Conservation (phyloP, 2,113 vertebrate genomes). For the Calonectris borealis region DNA sequence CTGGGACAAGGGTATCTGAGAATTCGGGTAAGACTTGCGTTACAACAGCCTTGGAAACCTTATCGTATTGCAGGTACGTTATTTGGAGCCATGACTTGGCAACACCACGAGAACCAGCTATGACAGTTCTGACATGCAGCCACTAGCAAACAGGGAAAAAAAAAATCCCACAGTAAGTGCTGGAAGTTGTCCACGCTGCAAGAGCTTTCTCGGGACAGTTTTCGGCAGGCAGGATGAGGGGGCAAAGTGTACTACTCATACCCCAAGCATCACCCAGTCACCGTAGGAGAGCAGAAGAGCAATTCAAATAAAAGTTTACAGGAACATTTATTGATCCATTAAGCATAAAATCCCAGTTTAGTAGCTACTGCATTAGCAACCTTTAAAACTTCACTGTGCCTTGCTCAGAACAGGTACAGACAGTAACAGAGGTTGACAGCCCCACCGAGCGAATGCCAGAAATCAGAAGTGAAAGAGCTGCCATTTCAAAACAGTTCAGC, state of each 20-base stretch:
- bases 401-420: background rate
- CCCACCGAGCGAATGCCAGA: fast-evolving
- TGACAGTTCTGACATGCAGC: background rate
- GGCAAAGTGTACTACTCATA: background rate
- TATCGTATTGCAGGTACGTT: background rate
- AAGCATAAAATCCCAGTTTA: background rate
- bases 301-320: background rate
- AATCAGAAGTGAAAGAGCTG: background rate
- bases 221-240: background rate
- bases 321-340: background rate
- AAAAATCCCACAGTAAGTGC: fast-evolving
- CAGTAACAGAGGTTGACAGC: background rate
- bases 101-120: background rate
- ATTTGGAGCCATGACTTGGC: background rate
- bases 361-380: background rate
- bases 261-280: background rate
- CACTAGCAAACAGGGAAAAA: background rate
- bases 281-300: background rate
- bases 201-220: background rate
- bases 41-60: background rate
- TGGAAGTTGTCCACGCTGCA: background rate
- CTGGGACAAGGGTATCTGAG: background rate
- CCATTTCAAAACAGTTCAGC: background rate
- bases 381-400: background rate
- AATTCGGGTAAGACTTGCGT: fast-evolving